A percentile compares a stretch with the other conserved stretches of the same genome.
phyloP scores from a whole-genome alignment of 2,888 invertebrate genomes.

The Cyclophora punctaria region DNA sequence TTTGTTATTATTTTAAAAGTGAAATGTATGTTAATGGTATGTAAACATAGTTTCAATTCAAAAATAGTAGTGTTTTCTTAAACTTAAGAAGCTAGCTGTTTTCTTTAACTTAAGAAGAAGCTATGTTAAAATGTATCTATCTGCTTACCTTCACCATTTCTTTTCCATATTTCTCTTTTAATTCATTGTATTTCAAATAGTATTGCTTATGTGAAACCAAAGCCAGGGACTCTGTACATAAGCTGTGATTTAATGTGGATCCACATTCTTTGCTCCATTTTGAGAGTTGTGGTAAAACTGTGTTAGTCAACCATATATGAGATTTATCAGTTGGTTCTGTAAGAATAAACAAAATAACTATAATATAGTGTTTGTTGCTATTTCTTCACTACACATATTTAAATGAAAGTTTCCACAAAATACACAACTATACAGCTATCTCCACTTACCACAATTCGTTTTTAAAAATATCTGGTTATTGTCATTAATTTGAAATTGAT shows the following conservation, averaged over 20 bases:
- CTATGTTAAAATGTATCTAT: too few relatives aligned
- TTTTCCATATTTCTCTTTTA: slow-evolving; percentile 87
- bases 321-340: slow-evolving; percentile 39
- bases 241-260: slow-evolving; percentile 18
- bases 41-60: too few relatives aligned
- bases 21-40: too few relatives aligned
- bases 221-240: slow-evolving; percentile 74
- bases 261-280: slow-evolving; percentile 76
- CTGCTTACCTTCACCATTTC: slow-evolving; percentile 77
- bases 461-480: slow-evolving; percentile 49
- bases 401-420: too few relatives aligned
- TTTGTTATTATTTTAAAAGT: too few relatives aligned
- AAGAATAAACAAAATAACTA: slow-evolving; percentile 15
- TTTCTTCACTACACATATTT: too few relatives aligned
- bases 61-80: too few relatives aligned
- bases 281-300: slow-evolving; percentile 74
- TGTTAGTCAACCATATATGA: slow-evolving; percentile 71
- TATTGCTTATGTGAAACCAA: slow-evolving; percentile 82
- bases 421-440: too few relatives aligned
- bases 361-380: too few relatives aligned
- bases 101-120: too few relatives aligned
- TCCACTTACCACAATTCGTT: slow-evolving; percentile 47
- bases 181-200: slow-evolving; percentile 78
- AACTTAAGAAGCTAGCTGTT: too few relatives aligned
- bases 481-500: slow-evolving; percentile 48